Base-by-base conservation (phyloP, 92 coral and sea anemone species). In the Phenganax marumi region DNA sequence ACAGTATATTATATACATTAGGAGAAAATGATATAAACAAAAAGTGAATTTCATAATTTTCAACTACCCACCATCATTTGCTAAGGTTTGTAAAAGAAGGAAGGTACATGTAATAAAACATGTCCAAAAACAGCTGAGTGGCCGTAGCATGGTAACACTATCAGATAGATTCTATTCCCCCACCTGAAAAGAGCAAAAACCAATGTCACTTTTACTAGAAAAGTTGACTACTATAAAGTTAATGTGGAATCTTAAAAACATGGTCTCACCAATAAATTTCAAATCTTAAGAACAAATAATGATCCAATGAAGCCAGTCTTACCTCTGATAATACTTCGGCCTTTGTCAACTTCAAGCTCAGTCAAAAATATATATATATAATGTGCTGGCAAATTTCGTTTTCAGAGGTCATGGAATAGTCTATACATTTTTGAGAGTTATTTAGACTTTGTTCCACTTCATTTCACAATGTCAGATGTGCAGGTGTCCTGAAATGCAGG, bases 381-480 rank as follows among this genome's bases (percentile, higher is more conserved):
- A 56, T 23, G 8, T 14, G 21, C 10, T 46, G 50, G 12, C 25
- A 33, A 50, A 72, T 25, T 10, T 50, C 22, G 21, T 72, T 9
- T 52, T 50, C 21, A 17, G 12, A 17, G 11, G 21, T 12, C 43
- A 47, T 46, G 53, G 10, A 74, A 51, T 51, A 9, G 53, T 6
- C 13, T 24, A 14, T 50, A 13, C 19, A 6, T 55, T 54, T 52
- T 9, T 33, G 8, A 25, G 33, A n/a, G 26, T 50, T 76, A 8
- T 26, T 0, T 43, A 10, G n/a, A 39, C 24, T 12, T 76, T 76
- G 81, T 76, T 57, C 65, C 63, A 25, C 4, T 74, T 50, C 63
- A 76, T 8, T 76, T 76, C 81, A 76, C 81, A 54, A 56, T 54
- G 52, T 47, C 21, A 76, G 7, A 46, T 53, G 50, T n/a, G 68